phyloP scores from a whole-genome alignment of 2,113 vertebrate species.

The Vidua chalybeata region DNA sequence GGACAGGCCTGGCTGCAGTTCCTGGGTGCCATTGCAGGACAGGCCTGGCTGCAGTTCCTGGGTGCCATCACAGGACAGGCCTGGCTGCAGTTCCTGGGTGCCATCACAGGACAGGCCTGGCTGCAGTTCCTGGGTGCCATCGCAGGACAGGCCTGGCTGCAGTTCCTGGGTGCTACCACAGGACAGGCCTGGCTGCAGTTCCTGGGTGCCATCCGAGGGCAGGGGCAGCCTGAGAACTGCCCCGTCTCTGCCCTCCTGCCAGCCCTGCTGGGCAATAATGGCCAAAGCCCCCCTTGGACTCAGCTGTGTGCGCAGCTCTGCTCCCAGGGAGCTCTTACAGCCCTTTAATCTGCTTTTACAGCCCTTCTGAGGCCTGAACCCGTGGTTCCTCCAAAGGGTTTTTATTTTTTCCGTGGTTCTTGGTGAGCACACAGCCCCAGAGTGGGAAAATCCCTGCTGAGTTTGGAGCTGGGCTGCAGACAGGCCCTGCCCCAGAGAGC shows the following conservation, averaged over 20 bases:
- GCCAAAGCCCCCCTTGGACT: no score
- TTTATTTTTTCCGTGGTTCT: background rate
- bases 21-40: no score
- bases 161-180: no score
- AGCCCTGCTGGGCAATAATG: rapidly evolving
- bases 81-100: no score
- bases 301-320: rapidly evolving
- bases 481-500: background rate
- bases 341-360: background rate
- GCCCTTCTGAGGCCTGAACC: background rate
- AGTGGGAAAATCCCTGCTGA: background rate
- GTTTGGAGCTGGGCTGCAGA: background rate
- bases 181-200: background rate
- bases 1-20: no score
- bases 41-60: no score
- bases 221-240: background rate
- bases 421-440: background rate
- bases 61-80: no score
- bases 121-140: no score
- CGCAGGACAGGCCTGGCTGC: no score
- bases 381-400: background rate
- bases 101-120: no score
- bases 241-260: background rate
- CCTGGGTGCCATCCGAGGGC: background rate
- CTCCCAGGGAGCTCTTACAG: background rate